Evolutionary conservation across 2,113 vertebrate species (phyloP), one percentile per base, ranked within the genome.

Genomic region (Heterochromis multidens): DNA sequence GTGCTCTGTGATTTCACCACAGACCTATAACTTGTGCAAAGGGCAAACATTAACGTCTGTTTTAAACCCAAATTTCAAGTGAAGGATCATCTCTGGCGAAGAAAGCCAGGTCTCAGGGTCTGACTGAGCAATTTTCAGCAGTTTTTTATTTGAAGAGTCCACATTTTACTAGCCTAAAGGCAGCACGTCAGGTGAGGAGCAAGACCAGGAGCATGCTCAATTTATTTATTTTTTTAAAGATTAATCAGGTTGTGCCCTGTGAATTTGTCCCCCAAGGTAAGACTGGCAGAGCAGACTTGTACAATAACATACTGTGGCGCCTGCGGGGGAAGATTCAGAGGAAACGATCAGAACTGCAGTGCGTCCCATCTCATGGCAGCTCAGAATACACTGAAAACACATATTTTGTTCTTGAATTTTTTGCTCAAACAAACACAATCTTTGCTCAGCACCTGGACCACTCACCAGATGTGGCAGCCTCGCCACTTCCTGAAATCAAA

Each of bases 381-480:
- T 74, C 19, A 54, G 7, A n/a, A 49, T 54, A 1, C 70, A n/a
- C 27, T 54, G 46, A 74, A 74, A 74, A 54, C 0, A 1, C 46
- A 33, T 31, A 46, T 40, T 70, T 46, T 49, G 23, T 23, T 49
- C 40, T 72, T 72, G 65, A 70, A 46, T 74, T 14, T 54, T 74
- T 54, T 31, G 70, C 70, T 52, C 46, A 74, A 52, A 74, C 70
- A 74, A 74, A 74, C 19, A 54, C 70, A 74, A 54, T 74, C 46
- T 74, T 74, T 74, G 27, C 11, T 54, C 27, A n/a, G 11, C 70
- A 54, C 46, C 70, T 74, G 70, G 70, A 74, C 43, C 19, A 52
- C 46, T 74, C 27, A 0, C 11, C 70, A 54, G 19, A 54, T 74
- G 5, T 74, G 46, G 27, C 46, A 72, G 27, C 46, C 70, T 23